Evolutionary conservation across 2,888 invertebrate genomes (phyloP).

Genomic region (Pasiphila rectangulata): DNA sequence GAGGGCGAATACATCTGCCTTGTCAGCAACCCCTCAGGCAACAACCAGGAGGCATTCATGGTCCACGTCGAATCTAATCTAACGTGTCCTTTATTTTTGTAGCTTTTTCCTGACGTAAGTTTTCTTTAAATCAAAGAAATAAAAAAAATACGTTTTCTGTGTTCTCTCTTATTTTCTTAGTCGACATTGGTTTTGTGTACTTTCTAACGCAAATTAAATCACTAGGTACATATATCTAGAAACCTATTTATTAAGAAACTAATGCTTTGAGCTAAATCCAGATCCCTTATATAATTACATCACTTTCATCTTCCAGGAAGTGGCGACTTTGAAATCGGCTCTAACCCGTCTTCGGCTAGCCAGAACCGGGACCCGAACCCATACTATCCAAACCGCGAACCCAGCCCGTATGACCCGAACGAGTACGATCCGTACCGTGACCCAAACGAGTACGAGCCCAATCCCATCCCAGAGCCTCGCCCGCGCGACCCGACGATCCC

Average conservation of each 20-base stretch:
- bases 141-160: no score
- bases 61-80: constrained; percentile 80
- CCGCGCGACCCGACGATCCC: constrained; percentile 27
- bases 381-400: constrained; percentile 1
- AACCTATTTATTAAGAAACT: no score
- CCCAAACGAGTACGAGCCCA: constrained; percentile 15
- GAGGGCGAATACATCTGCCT: constrained; percentile 87
- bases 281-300: background rate
- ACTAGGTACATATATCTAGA: no score
- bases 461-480: background rate
- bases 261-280: no score
- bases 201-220: no score
- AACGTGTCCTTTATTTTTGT: no score
- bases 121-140: no score
- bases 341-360: constrained; percentile 1
- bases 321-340: constrained; percentile 40
- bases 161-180: no score
- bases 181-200: no score
- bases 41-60: constrained; percentile 82
- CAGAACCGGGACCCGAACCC: constrained; percentile 22
- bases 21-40: constrained; percentile 84
- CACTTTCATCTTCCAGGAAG: constrained; percentile 39
- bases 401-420: background rate
- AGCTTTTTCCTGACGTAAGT: no score
- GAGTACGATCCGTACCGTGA: background rate